Conservation (phyloP, 2,888 invertebrate species). For the Melanostoma scalare region DNA sequence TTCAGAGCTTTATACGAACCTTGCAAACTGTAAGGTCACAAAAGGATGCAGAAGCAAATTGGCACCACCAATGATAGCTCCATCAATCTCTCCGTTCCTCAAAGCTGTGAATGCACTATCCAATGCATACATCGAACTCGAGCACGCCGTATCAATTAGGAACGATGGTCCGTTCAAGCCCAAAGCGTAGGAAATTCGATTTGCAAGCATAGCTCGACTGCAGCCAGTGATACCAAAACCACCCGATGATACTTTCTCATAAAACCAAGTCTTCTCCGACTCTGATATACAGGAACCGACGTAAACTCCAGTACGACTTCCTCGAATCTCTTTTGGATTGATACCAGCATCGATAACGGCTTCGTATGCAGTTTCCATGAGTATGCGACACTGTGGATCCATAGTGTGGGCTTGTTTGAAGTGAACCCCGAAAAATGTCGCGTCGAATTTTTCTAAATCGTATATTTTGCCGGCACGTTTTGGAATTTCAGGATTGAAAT, state of each 20-base stretch:
- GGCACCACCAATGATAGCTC: conserved; percentile 94
- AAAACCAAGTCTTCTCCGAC: conserved; percentile 88
- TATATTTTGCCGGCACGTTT: conserved; percentile 88
- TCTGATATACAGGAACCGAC: conserved; percentile 89
- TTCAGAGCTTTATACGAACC: conserved; percentile 83
- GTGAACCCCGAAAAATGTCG: conserved; percentile 89
- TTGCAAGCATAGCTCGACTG: conserved; percentile 95
- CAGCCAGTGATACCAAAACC: conserved; percentile 85
- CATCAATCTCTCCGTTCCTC: conserved; percentile 91
- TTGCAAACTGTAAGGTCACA: conserved; percentile 92
- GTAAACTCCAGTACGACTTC: conserved; percentile 88
- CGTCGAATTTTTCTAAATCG: conserved; percentile 88
- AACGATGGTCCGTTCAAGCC: conserved; percentile 95
- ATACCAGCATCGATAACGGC: conserved; percentile 89
- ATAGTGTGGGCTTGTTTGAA: conserved; percentile 89
- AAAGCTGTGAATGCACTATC: conserved; percentile 91
- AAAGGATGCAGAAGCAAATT: conserved; percentile 94
- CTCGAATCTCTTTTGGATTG: conserved; percentile 86
- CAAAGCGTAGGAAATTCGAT: conserved; percentile 93
- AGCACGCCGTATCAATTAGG: conserved; percentile 95
- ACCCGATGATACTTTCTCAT: conserved; percentile 85
- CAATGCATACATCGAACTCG: conserved; percentile 94
- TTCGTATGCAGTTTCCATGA: conserved; percentile 90
- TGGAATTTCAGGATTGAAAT: conserved; percentile 89
- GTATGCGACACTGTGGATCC: conserved; percentile 90